phyloP scores from a whole-genome alignment of 2,888 invertebrate genomes.

The Clanis bilineata region DNA sequence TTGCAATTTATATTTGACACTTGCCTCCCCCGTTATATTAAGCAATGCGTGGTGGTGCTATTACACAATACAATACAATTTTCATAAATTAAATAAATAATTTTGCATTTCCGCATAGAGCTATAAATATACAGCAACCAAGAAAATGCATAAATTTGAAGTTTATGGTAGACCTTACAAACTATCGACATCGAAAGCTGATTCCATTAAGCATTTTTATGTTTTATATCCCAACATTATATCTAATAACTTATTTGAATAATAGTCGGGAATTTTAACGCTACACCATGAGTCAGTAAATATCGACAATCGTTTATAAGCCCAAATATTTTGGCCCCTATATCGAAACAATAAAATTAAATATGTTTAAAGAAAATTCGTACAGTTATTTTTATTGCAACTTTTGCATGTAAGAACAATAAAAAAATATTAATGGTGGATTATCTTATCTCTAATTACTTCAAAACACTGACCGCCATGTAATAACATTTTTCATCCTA shows the following conservation, averaged over 20 bases:
- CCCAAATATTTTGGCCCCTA: slow-evolving; percentile 35
- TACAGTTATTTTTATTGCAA: neutral
- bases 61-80: neutral
- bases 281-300: neutral
- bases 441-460: neutral
- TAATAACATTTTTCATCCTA: neutral
- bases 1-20: neutral
- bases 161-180: slow-evolving; percentile 10
- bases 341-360: slow-evolving; percentile 21
- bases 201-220: slow-evolving; percentile 32
- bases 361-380: neutral
- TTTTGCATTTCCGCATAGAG: neutral
- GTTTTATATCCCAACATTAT: slow-evolving; percentile 17
- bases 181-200: slow-evolving; percentile 41
- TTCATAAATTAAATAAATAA: neutral
- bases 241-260: neutral
- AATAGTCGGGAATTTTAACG: slow-evolving; percentile 5
- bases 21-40: slow-evolving; percentile 13
- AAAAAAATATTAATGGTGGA: neutral
- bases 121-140: neutral
- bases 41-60: slow-evolving; percentile 18
- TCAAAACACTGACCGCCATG: neutral
- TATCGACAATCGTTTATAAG: slow-evolving; percentile 2
- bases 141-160: neutral
- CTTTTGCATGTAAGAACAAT: neutral